phyloP scores from a whole-genome alignment of 2,113 vertebrate genomes.

The Mastomys coucha region DNA sequence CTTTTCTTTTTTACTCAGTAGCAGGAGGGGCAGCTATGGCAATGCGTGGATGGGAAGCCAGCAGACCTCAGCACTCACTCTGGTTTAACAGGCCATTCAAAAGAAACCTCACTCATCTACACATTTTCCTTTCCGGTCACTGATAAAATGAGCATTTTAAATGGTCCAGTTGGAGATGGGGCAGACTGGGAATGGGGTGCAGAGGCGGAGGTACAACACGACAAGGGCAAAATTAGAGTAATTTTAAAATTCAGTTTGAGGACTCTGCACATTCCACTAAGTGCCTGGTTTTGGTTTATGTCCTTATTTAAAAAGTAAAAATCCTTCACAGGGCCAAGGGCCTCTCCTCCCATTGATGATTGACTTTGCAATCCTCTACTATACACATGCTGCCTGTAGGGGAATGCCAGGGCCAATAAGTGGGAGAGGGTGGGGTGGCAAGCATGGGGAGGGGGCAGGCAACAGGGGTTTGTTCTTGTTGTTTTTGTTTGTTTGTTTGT shows the following conservation, averaged over 20 bases:
- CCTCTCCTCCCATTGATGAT: too few relatives aligned
- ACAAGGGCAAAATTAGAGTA: background rate
- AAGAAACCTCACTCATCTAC: background rate
- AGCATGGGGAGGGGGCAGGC: too few relatives aligned
- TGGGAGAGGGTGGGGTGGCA: too few relatives aligned
- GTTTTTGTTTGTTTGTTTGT: too few relatives aligned
- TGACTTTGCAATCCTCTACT: too few relatives aligned
- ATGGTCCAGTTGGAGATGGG: background rate
- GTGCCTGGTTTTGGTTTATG: background rate
- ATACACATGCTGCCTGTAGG: too few relatives aligned
- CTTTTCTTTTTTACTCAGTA: background rate
- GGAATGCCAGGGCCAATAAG: too few relatives aligned
- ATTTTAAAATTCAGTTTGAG: constrained; percentile 11
- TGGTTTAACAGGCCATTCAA: background rate
- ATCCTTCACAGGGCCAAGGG: too few relatives aligned
- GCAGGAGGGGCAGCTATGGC: background rate
- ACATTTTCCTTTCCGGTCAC: background rate
- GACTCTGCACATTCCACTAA: background rate
- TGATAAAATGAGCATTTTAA: background rate
- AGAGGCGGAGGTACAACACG: background rate
- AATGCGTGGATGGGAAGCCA: background rate
- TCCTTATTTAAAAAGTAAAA: constrained; percentile 20
- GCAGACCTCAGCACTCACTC: background rate
- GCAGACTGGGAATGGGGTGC: background rate
- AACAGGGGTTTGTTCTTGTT: too few relatives aligned